A percentile compares a stretch with the other conserved stretches of the same genome.
Evolutionary conservation across 2,113 vertebrate species (phyloP).

Genomic region (Rattus rattus): DNA sequence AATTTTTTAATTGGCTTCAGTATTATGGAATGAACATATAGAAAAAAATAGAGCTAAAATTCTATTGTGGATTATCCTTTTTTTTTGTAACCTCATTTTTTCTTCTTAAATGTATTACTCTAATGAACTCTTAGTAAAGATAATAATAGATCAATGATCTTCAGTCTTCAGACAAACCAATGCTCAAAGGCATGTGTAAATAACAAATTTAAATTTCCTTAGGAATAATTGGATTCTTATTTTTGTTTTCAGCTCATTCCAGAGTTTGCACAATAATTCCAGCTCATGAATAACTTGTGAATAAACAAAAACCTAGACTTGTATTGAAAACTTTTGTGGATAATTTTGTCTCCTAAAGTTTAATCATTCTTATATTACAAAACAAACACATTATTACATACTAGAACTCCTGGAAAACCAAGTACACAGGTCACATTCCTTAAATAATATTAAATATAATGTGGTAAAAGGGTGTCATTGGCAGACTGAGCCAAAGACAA

Average conservation of each 20-base stretch:
- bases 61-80: slow-evolving; percentile 31
- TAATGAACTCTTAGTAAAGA: slow-evolving; percentile 69
- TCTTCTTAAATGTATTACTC: slow-evolving; percentile 38
- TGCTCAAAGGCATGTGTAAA: slow-evolving; percentile 68
- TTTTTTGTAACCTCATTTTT: slow-evolving; percentile 33
- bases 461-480: too few relatives aligned
- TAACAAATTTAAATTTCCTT: slow-evolving; percentile 52
- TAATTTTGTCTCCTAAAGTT: not conserved
- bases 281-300: slow-evolving; percentile 19
- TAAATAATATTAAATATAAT: too few relatives aligned
- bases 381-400: not conserved
- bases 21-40: not conserved
- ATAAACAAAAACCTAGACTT: slow-evolving; percentile 52
- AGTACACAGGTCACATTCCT: not conserved
- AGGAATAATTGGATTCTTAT: slow-evolving; percentile 51
- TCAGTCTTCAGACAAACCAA: slow-evolving; percentile 58
- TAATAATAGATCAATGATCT: slow-evolving; percentile 65
- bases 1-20: not conserved
- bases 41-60: slow-evolving; percentile 23
- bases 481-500: not conserved
- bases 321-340: not conserved
- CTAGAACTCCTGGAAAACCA: not conserved
- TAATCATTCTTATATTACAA: not conserved
- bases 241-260: slow-evolving; percentile 60
- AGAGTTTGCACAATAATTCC: slow-evolving; percentile 57